Evolutionary conservation across 2,113 vertebrate genomes (phyloP).

Genomic region (Laticauda laticaudata): DNA sequence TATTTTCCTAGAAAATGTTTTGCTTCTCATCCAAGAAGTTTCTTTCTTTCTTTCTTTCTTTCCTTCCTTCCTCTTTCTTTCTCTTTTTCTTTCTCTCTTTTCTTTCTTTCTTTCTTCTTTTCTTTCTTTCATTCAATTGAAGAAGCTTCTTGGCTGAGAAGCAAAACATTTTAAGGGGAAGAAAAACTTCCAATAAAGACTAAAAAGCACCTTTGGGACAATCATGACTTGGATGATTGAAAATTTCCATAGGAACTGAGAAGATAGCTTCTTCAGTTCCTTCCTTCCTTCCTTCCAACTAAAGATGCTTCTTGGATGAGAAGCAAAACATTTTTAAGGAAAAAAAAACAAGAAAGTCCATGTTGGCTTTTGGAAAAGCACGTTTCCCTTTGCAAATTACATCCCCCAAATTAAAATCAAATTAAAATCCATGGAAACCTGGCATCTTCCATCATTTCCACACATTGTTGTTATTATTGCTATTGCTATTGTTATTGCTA

Average conservation of each 20-base stretch:
- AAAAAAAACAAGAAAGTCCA: background rate
- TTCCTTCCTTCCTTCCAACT: background rate
- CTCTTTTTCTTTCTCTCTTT: accelerated
- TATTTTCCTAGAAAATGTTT: background rate
- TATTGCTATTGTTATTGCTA: no score
- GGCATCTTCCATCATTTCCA: background rate
- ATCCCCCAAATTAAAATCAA: background rate
- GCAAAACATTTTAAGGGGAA: background rate
- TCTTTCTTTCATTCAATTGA: background rate
- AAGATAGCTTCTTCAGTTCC: no score
- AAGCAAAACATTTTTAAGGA: background rate
- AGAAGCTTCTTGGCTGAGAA: background rate
- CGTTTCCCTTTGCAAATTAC: background rate
- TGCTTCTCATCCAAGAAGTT: background rate
- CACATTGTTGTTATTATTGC: no score
- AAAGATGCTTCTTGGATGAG: background rate
- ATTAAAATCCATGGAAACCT: background rate
- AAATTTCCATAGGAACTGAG: no score
- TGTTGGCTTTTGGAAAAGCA: background rate
- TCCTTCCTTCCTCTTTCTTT: no score
- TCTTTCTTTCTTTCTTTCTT: no score
- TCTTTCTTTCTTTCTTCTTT: accelerated
- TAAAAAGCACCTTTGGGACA: background rate
- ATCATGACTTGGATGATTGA: no score
- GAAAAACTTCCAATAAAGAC: background rate